These are phyloP conservation scores for Polylopha cassiicola DNA, from an alignment of 2,888 invertebrate species.

Conservation along the genomic window DNA sequence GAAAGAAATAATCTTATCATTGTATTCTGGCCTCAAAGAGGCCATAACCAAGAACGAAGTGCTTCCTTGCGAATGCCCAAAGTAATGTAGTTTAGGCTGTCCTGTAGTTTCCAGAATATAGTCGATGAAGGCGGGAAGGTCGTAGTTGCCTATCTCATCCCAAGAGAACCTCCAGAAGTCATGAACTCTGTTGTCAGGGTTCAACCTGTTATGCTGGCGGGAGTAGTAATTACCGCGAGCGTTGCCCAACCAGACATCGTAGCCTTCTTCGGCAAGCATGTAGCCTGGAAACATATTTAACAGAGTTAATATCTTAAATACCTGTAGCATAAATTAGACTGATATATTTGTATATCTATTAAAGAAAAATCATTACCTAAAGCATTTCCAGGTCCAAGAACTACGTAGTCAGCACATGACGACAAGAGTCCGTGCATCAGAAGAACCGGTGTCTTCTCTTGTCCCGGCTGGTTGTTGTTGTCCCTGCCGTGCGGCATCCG, in stretches of 20 bases:
- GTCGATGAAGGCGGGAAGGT: slow-evolving; percentile 81
- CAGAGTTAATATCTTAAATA: too few species aligned
- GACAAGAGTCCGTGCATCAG: slow-evolving; percentile 16
- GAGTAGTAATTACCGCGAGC: slow-evolving; percentile 20
- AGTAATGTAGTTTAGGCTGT: slow-evolving; percentile 68
- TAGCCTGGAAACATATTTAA: slow-evolving; percentile 18
- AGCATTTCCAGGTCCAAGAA: slow-evolving; percentile 12
- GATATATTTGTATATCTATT: background rate
- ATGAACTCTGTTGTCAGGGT: slow-evolving; percentile 3
- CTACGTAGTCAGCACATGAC: slow-evolving; percentile 12
- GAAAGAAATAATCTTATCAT: slow-evolving; percentile 21
- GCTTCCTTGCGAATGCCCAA: slow-evolving; percentile 79
- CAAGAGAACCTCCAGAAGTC: slow-evolving; percentile 60
- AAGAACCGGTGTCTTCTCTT: slow-evolving; percentile 5
- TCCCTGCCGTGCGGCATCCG: slow-evolving; percentile 17
- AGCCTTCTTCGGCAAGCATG: slow-evolving; percentile 11
- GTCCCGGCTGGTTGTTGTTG: slow-evolving; percentile 15
- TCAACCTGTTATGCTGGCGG: slow-evolving; percentile 10
- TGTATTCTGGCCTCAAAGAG: slow-evolving; percentile 22
- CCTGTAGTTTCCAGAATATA: slow-evolving; percentile 63
- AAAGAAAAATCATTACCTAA: background rate
- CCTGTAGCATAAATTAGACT: too few species aligned
- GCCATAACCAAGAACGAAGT: slow-evolving; percentile 27
- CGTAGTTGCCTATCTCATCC: slow-evolving; percentile 80
- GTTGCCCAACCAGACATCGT: slow-evolving; percentile 22